These are phyloP conservation scores for Anomalospiza imberbis DNA, from an alignment of 2,797 vertebrate species.

Conservation along the genomic window DNA sequence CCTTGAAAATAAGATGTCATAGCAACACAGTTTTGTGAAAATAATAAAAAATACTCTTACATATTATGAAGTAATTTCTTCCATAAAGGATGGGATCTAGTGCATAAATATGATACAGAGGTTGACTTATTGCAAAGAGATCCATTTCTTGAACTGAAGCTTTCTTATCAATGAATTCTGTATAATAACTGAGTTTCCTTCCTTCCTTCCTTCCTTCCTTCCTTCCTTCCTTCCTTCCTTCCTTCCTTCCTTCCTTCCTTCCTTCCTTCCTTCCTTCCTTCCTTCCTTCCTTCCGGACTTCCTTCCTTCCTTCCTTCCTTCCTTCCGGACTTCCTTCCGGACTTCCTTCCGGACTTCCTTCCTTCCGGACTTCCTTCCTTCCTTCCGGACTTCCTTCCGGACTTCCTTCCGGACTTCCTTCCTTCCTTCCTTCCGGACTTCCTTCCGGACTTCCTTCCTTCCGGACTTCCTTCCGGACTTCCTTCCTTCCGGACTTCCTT, in stretches of 20 bases:
- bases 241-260: no score
- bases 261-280: no score
- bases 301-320: no score
- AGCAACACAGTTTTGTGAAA: not conserved
- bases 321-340: no score
- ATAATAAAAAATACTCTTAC: not conserved
- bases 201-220: no score
- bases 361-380: not conserved
- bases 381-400: no score
- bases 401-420: no score
- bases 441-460: not conserved
- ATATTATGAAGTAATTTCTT: not conserved
- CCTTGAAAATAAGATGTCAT: not conserved
- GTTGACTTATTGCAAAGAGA: not conserved
- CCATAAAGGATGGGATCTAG: not conserved
- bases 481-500: not conserved
- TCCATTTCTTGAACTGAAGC: not conserved
- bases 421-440: not conserved
- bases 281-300: no score
- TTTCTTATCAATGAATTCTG: slow-evolving; percentile 13
- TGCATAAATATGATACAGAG: rapidly evolving
- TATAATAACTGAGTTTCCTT: not conserved
- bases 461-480: no score
- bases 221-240: no score
- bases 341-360: not conserved